Conservation (phyloP, 2,113 vertebrate species). For the Raja brachyura region DNA sequence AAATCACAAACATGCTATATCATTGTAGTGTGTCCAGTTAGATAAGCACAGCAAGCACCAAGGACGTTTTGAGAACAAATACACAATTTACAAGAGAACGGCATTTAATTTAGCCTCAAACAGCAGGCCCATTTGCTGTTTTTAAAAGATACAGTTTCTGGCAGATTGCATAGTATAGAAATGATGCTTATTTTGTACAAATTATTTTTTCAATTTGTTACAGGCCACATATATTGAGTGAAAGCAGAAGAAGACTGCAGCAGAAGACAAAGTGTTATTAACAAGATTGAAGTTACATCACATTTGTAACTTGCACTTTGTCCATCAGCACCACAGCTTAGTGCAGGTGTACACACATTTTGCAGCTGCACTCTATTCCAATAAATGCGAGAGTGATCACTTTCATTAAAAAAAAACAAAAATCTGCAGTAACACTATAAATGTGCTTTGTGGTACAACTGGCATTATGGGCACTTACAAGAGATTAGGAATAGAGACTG, state of each 20-base stretch:
- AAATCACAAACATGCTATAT: constrained; percentile 10
- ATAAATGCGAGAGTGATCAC: neutral
- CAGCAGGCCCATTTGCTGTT: neutral
- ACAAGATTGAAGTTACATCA: constrained; percentile 6
- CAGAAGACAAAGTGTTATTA: neutral
- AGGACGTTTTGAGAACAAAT: constrained; percentile 23
- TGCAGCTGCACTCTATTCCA: neutral
- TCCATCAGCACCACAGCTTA: neutral
- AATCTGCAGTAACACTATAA: neutral
- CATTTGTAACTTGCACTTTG: constrained; percentile 7
- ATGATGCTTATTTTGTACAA: constrained; percentile 32
- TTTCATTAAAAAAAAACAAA: neutral
- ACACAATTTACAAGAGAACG: constrained; percentile 2
- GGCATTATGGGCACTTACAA: neutral
- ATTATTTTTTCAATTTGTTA: neutral
- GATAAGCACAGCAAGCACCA: constrained; percentile 4
- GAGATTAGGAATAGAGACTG: too few relatives aligned
- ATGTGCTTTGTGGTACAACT: neutral
- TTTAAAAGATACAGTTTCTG: neutral
- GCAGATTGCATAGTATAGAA: constrained; percentile 22
- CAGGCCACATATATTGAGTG: neutral
- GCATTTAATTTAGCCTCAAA: constrained; percentile 25
- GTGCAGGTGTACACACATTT: neutral
- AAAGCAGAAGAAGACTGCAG: neutral
- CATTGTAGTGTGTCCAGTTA: constrained; percentile 13